Conservation (phyloP, 2,888 invertebrate species). For the Calliopum simillimum region DNA sequence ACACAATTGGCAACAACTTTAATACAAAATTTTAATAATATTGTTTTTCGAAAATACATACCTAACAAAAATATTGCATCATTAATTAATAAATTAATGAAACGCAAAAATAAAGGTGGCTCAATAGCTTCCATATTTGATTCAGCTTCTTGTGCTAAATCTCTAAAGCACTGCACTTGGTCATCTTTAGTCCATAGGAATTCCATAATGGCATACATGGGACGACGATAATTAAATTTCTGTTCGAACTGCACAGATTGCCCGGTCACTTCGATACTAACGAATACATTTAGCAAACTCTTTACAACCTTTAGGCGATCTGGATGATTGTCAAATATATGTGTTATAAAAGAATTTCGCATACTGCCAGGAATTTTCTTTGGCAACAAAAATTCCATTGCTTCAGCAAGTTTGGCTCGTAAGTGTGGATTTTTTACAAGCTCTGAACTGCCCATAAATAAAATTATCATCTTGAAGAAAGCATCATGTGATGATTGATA, state of each 20-base stretch:
- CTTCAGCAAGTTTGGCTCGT: conserved; percentile 90
- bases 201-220: conserved; percentile 94
- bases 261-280: conserved; percentile 98
- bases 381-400: conserved; percentile 87
- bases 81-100: conserved; percentile 96
- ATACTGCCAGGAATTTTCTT: conserved; percentile 68
- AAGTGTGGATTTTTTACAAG: conserved; percentile 92
- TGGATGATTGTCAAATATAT: conserved; percentile 82
- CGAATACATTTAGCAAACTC: conserved; percentile 89
- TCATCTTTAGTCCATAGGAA: conserved; percentile 88
- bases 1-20: no score
- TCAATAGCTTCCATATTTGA: conserved; percentile 89
- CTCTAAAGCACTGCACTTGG: conserved; percentile 81
- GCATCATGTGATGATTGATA: conserved; percentile 71
- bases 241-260: conserved; percentile 96
- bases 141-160: conserved; percentile 83
- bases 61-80: conserved; percentile 94
- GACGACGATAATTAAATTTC: conserved; percentile 95
- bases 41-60: conserved; percentile 29
- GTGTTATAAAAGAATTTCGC: conserved; percentile 72
- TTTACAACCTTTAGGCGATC: conserved; percentile 80
- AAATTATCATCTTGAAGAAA: conserved; percentile 81
- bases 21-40: no score
- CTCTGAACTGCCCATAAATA: conserved; percentile 88
- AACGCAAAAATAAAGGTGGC: conserved; percentile 92